These are phyloP conservation scores for Pteruthius melanotis DNA, from an alignment of 2,113 vertebrate genomes.

Conservation along the genomic window DNA sequence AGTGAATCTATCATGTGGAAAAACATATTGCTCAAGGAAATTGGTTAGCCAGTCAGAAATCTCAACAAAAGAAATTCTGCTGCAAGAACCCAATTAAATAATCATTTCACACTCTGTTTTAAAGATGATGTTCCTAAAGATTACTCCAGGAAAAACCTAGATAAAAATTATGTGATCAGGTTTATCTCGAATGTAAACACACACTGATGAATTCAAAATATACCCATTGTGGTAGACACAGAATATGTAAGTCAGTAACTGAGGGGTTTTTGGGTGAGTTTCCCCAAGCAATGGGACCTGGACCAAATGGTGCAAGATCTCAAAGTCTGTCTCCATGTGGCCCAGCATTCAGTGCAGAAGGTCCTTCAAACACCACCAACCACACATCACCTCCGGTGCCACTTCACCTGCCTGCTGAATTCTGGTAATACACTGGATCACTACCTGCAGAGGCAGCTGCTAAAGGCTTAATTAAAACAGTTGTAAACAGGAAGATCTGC, in stretches of 20 bases:
- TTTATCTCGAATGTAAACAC: background rate
- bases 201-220: background rate
- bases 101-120: constrained; percentile 23
- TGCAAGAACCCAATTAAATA: constrained; percentile 42
- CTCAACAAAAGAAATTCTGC: background rate
- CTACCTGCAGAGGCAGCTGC: background rate
- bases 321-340: fast-evolving
- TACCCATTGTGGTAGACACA: background rate
- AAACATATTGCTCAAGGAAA: constrained; percentile 29
- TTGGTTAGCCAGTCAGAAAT: constrained; percentile 28
- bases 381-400: background rate
- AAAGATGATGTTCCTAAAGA: constrained; percentile 17
- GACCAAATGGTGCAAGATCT: background rate
- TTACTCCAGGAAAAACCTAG: background rate
- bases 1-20: constrained; percentile 34
- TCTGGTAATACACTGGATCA: background rate
- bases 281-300: background rate
- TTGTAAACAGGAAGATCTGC: background rate
- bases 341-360: background rate
- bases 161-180: background rate
- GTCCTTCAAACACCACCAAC: background rate
- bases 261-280: background rate
- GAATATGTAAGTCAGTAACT: background rate
- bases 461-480: constrained; percentile 9
- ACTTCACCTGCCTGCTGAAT: background rate